Evolutionary conservation across 2,113 vertebrate species (phyloP).

Genomic region (Channa maculata): DNA sequence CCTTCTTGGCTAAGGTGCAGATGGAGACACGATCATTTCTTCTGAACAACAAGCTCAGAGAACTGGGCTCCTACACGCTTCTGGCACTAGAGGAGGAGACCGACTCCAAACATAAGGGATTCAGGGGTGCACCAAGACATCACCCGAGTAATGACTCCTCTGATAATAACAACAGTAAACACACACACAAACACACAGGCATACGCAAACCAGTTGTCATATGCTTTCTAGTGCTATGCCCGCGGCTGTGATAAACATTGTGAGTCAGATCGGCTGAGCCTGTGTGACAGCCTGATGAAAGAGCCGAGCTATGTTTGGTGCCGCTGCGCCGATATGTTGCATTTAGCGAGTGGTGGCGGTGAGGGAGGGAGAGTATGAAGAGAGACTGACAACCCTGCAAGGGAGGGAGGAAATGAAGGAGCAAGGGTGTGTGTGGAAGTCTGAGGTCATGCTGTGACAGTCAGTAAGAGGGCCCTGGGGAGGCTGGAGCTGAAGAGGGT

Average conservation of each 20-base stretch:
- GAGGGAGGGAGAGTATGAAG: constrained; percentile 5
- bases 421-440: not conserved
- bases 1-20: constrained; percentile 44
- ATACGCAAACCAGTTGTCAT: constrained; percentile 20
- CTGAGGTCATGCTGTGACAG: constrained; percentile 31
- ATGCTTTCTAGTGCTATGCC: constrained; percentile 48
- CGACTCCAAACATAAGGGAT: constrained; percentile 20
- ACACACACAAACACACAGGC: not conserved
- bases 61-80: constrained; percentile 15
- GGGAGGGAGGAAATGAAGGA: not conserved
- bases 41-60: constrained; percentile 52
- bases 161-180: not conserved
- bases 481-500: constrained; percentile 39
- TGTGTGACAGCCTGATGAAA: constrained; percentile 60
- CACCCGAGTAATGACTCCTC: constrained; percentile 25
- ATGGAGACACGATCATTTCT: constrained; percentile 45
- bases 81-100: not conserved
- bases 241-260: constrained; percentile 59
- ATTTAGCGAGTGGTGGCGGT: constrained; percentile 5
- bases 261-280: constrained; percentile 54
- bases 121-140: constrained; percentile 19
- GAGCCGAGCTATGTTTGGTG: constrained; percentile 23
- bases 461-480: constrained; percentile 35
- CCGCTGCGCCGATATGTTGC: constrained; percentile 40
- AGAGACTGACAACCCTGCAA: not conserved